Evolutionary conservation across 2,113 vertebrate genomes (phyloP), one percentile per base, ranked within the genome.

Genomic region (Myotis lucifugus): DNA sequence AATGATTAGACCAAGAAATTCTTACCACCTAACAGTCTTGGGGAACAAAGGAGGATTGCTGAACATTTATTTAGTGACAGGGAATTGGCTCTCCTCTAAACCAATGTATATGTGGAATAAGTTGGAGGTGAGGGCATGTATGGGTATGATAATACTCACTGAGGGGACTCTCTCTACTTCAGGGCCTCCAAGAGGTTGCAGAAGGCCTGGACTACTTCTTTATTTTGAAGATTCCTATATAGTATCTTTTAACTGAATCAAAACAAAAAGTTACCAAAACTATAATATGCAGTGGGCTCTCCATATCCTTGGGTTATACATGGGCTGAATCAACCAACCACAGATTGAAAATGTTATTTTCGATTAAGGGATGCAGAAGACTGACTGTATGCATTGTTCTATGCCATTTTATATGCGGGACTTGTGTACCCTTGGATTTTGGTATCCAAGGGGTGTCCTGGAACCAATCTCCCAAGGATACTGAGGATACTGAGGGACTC

Each of bases 261-360:
- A 91, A 64, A 85, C 34, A 66, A 91, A 91, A 54, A 37, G 50
- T 92, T 88, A 84, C 40, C 76, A 42, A 70, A 94, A 67, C 50
- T 64, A 87, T 59, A 50, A 32, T 73, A 54, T 84, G 56, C n/a
- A 79, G 34, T 40, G 23, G 27, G 54, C 52, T 21, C 8, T 81
- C 23, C 34, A 81, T 81, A 81, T 27, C 54, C 15, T 4, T 34
- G 12, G 50, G n/a, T 40, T 59, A 21, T 23, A 59, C 34, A 27
- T 81, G 52, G 52, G 15, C 23, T 59, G 23, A 81, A 59, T 17
- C 34, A 81, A 59, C 34, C 78, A 81, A 59, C 21, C 54, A 40
- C 3, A 8, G 13, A 40, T 9, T 81, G 34, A 81, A 78, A 81
- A 59, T 81, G 21, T 27, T 81, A 81, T 59, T 40, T 81, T 59